A percentile compares a stretch with the other conserved stretches of the same genome.
These are phyloP conservation scores for Spodoptera litura DNA, from an alignment of 1,140 invertebrate species.

Conservation along the genomic window DNA sequence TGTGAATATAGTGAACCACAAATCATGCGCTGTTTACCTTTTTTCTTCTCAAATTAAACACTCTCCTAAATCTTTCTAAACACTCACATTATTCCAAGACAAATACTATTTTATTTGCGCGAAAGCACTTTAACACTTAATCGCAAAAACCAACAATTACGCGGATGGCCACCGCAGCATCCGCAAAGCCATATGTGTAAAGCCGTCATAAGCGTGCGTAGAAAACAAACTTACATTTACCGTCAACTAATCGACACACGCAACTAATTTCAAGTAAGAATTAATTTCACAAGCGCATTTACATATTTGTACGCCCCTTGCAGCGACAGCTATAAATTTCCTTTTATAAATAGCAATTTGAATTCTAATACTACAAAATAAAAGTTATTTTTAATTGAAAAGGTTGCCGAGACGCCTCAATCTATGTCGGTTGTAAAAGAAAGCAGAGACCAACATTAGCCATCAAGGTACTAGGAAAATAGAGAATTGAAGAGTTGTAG, in stretches of 20 bases:
- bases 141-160: conserved; percentile 62
- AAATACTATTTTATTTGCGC: conserved; percentile 35
- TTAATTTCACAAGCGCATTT: background rate
- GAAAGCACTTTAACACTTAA: conserved; percentile 54
- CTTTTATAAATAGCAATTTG: conserved; percentile 42
- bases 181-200: conserved; percentile 57
- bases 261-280: conserved; percentile 9
- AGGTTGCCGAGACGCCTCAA: conserved; percentile 36
- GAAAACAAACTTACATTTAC: conserved; percentile 34
- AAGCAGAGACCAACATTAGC: conserved; percentile 66
- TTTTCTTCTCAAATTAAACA: too few relatives aligned
- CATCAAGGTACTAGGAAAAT: conserved; percentile 73
- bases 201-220: conserved; percentile 54
- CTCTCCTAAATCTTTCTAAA: conserved; percentile 15
- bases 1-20: too few relatives aligned
- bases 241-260: background rate
- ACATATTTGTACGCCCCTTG: conserved; percentile 20
- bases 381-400: conserved; percentile 50
- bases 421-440: conserved; percentile 53
- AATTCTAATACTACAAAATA: conserved; percentile 49
- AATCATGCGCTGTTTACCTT: too few relatives aligned
- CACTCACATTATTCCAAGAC: conserved; percentile 17
- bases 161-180: conserved; percentile 53
- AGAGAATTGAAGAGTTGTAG: conserved; percentile 58
- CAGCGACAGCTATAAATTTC: conserved; percentile 40